Conservation (phyloP, 2,797 vertebrate species). For the Galagoides demidoff region DNA sequence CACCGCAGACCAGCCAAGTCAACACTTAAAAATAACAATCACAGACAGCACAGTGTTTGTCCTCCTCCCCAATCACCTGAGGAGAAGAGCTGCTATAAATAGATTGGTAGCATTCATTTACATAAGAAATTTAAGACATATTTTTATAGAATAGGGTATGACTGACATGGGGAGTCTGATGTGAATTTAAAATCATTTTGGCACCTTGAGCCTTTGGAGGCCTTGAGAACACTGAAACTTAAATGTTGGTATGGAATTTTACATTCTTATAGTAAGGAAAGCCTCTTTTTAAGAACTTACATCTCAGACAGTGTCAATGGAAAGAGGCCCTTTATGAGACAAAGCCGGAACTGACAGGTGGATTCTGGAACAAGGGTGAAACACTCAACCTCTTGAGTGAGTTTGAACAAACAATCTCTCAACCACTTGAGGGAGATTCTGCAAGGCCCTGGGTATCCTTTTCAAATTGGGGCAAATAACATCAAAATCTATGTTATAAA, state of each 20-base stretch:
- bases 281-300: neutral
- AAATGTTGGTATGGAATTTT: neutral
- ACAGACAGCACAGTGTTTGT: neutral
- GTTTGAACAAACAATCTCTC: neutral
- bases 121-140: neutral
- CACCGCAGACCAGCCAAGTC: neutral
- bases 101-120: neutral
- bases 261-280: neutral
- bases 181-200: neutral
- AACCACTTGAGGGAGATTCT: neutral
- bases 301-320: neutral
- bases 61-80: neutral
- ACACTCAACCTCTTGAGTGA: neutral
- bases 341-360: neutral
- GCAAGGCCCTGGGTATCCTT: neutral
- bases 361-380: neutral
- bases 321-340: neutral
- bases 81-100: neutral
- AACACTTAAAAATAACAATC: neutral
- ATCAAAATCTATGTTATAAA: neutral
- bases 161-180: neutral
- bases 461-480: neutral
- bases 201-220: neutral
- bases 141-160: neutral
- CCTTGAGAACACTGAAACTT: neutral